Percentiles rank a stretch among this genome's conserved stretches.
These are phyloP conservation scores for Colinus virginianus DNA, from an alignment of 2,113 vertebrate genomes.

Conservation along the genomic window DNA sequence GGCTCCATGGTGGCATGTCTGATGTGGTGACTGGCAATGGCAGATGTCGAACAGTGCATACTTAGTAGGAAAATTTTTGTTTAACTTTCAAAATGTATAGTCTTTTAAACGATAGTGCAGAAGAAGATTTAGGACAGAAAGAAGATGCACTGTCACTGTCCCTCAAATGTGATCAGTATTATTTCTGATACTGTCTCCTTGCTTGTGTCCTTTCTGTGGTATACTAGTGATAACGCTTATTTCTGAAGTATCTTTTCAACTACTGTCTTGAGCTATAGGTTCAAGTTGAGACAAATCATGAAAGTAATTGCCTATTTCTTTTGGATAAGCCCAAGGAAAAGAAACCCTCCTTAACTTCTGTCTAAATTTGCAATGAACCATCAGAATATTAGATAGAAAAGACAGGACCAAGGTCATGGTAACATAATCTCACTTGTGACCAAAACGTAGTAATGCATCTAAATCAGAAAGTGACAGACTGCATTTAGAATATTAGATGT, in stretches of 20 bases:
- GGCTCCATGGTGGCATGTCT: not conserved
- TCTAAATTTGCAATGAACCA: not conserved
- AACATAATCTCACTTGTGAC: not conserved
- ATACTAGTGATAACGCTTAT: not conserved
- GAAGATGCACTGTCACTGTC: not conserved
- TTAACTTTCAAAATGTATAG: not conserved
- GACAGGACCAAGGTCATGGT: not conserved
- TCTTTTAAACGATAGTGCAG: not conserved
- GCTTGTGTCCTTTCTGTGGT: not conserved
- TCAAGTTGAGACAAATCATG: not conserved
- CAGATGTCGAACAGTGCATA: not conserved
- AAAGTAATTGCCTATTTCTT: not conserved
- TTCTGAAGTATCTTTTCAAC: not conserved
- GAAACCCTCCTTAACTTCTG: not conserved
- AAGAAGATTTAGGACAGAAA: not conserved
- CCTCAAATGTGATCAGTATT: not conserved
- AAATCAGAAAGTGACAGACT: not conserved
- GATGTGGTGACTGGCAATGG: not conserved
- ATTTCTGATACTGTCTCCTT: not conserved
- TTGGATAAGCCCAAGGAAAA: not conserved
- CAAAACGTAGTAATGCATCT: not conserved
- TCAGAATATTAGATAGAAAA: not conserved
- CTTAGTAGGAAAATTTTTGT: not conserved
- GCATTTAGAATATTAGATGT: not conserved
- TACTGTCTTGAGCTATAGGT: not conserved